A percentile compares a stretch with the other conserved stretches of the same genome.
Evolutionary conservation across 2,888 invertebrate species (phyloP).

Genomic region (Dolomedes plantarius): DNA sequence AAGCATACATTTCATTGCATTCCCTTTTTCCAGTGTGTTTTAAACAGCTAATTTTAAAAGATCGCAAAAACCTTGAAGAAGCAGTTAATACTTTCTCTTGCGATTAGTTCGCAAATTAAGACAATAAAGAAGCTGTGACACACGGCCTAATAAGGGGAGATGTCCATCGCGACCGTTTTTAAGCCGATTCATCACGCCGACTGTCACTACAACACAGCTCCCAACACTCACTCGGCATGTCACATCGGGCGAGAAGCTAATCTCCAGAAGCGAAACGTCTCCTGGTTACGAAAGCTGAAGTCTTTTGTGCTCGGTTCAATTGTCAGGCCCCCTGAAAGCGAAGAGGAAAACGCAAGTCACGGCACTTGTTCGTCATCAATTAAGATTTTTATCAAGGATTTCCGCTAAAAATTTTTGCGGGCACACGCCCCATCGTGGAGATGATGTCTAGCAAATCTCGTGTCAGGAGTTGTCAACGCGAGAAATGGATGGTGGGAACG

Average conservation of each 20-base stretch:
- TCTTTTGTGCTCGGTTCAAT: neutral
- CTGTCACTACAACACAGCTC: neutral
- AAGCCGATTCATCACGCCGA: neutral
- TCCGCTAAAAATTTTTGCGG: slow-evolving; percentile 5
- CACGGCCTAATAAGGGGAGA: neutral
- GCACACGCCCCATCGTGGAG: slow-evolving; percentile 7
- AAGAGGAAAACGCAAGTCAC: neutral
- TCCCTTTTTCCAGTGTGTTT: too few species aligned
- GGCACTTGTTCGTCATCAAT: neutral
- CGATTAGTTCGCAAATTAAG: neutral
- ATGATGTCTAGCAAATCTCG: slow-evolving; percentile 2
- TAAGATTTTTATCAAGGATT: slow-evolving; percentile 23
- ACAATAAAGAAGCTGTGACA: neutral
- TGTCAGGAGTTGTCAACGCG: slow-evolving; percentile 40
- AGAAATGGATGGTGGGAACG: slow-evolving; percentile 59
- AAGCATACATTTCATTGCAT: too few species aligned
- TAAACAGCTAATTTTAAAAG: too few species aligned
- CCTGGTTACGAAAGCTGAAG: neutral
- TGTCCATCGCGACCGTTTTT: neutral
- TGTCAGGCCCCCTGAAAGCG: neutral
- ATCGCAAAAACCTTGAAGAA: too few species aligned
- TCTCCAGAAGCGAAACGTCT: neutral
- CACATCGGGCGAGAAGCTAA: neutral
- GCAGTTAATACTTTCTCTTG: too few species aligned
- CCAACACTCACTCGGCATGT: neutral